Conservation (phyloP, 2,888 invertebrate genomes). For the Peribatodes rhomboidaria region DNA sequence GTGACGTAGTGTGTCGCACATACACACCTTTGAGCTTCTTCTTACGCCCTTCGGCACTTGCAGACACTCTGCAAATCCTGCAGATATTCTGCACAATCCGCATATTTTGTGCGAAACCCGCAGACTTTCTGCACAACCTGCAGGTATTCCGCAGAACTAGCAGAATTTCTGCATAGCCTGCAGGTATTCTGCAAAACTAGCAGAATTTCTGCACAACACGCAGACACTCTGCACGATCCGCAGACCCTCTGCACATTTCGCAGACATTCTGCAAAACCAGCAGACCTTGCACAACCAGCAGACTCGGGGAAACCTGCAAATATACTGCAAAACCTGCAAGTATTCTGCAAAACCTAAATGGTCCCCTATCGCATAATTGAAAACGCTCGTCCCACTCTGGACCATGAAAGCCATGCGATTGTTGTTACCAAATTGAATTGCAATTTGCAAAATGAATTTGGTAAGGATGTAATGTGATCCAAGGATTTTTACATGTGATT, state of each 20-base stretch:
- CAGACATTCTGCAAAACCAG: no score
- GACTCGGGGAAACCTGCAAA: neutral
- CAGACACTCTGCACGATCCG: neutral
- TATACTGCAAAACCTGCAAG: neutral
- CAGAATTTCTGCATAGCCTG: neutral
- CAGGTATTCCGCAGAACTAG: neutral
- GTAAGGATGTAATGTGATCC: neutral
- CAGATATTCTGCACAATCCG: neutral
- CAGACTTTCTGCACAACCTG: neutral
- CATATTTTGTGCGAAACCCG: neutral
- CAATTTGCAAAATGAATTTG: neutral
- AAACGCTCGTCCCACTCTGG: neutral
- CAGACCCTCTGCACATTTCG: neutral
- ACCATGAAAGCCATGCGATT: neutral
- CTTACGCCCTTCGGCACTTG: slow-evolving; percentile 42
- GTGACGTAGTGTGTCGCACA: slow-evolving; percentile 68
- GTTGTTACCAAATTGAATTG: neutral
- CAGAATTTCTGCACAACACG: neutral
- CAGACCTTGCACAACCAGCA: neutral
- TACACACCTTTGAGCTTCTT: slow-evolving; percentile 60
- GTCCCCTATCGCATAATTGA: neutral
- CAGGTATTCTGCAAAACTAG: neutral
- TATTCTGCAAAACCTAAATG: neutral
- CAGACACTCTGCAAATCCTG: slow-evolving; percentile 1
- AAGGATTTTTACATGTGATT: slow-evolving; percentile 1